Percentiles rank a stretch among this genome's conserved stretches.
phyloP scores from a whole-genome alignment of 1,140 invertebrate species.

The Radopholus similis region DNA sequence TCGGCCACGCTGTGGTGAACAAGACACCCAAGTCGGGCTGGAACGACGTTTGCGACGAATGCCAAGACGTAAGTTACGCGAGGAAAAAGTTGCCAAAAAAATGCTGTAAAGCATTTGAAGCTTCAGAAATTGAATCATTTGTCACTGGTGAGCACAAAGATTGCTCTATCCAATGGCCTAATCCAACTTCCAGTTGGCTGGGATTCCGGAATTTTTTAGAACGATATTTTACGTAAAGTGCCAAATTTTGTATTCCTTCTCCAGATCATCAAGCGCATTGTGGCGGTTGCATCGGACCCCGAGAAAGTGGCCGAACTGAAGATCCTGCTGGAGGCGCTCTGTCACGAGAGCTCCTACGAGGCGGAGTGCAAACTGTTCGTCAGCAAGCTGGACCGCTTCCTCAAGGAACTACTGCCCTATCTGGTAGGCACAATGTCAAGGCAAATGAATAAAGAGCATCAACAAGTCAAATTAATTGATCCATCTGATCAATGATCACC shows the following conservation, averaged over 20 bases:
- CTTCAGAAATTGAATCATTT: too few relatives aligned
- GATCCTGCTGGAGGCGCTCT: slow-evolving; percentile 43
- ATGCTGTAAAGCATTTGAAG: too few relatives aligned
- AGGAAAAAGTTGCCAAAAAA: too few relatives aligned
- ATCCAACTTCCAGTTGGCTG: too few relatives aligned
- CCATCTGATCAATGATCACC: too few relatives aligned
- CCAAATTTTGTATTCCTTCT: too few relatives aligned
- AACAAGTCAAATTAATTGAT: too few relatives aligned
- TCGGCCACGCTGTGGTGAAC: background rate
- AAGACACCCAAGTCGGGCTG: slow-evolving; percentile 9
- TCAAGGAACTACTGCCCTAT: slow-evolving; percentile 50
- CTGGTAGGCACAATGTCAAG: too few relatives aligned
- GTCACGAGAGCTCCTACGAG: slow-evolving; percentile 53
- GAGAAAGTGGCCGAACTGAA: slow-evolving; percentile 53
- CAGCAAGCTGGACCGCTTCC: slow-evolving; percentile 47
- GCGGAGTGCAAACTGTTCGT: slow-evolving; percentile 55
- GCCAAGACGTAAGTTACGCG: slow-evolving; percentile 29
- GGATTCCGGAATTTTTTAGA: too few relatives aligned
- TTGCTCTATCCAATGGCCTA: too few relatives aligned
- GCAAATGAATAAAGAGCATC: too few relatives aligned
- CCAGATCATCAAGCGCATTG: slow-evolving; percentile 49
- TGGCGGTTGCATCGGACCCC: slow-evolving; percentile 50
- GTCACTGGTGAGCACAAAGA: too few relatives aligned
- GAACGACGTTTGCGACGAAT: slow-evolving; percentile 31
- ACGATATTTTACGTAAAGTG: background rate